These are phyloP conservation scores for Porphyrio hochstetteri DNA, from an alignment of 2,113 vertebrate species.

Conservation along the genomic window DNA sequence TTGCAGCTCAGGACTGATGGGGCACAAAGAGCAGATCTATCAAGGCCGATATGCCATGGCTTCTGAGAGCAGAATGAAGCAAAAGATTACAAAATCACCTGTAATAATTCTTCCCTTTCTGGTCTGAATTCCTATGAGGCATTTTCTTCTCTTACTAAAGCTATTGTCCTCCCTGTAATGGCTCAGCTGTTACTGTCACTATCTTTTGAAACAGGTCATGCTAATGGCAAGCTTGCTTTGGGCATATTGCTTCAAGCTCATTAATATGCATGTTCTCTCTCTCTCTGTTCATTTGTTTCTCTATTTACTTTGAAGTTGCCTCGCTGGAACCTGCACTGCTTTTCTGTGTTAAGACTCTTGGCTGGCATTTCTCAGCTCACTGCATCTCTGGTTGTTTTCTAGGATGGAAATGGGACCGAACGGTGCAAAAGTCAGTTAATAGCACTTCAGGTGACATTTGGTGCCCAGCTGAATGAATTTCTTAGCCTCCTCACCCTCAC, in stretches of 20 bases:
- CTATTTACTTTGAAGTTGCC: conserved; percentile 61
- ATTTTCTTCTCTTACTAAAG: neutral
- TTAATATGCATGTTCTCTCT: conserved; percentile 47
- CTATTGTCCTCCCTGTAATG: neutral
- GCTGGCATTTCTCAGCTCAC: conserved; percentile 25
- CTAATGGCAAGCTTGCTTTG: conserved; percentile 51
- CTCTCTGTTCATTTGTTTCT: conserved; percentile 28
- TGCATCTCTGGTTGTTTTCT: neutral
- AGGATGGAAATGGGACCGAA: neutral
- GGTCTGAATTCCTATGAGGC: conserved; percentile 43
- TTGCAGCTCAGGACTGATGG: neutral
- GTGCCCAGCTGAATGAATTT: neutral
- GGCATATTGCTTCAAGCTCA: conserved; percentile 9
- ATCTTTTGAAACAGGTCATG: conserved; percentile 43
- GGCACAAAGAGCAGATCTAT: neutral
- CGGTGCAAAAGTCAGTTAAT: conserved; percentile 10
- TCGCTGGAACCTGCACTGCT: conserved; percentile 15
- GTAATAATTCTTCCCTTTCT: conserved; percentile 50
- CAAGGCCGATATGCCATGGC: neutral
- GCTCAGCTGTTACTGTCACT: conserved; percentile 42
- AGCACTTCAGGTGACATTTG: conserved; percentile 22
- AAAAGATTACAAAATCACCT: conserved; percentile 18
- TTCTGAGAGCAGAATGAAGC: neutral
- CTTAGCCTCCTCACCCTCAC: neutral
- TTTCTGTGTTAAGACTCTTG: conserved; percentile 40